Base-by-base conservation (phyloP, 1,140 invertebrate species). In the Steinernema feltiae region DNA sequence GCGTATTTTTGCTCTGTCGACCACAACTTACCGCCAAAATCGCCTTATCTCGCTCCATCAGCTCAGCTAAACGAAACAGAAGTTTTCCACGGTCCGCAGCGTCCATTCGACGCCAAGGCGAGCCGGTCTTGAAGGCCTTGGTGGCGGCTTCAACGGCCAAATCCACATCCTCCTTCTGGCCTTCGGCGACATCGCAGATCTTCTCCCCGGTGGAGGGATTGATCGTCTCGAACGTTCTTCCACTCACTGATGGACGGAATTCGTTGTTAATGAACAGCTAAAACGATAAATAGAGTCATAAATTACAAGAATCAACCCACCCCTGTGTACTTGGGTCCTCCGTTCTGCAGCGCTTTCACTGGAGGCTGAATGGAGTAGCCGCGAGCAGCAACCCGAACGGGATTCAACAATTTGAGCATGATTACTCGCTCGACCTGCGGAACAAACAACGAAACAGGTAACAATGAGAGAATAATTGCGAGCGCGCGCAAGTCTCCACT, bases 251-350 rank as follows among this genome's bases (percentile, higher is more conserved):
- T 85, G 94, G 90, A 48, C 93, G 92, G 88, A 92, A 97, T 86
- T 94, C 91, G 87, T 95, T 95, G 88, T 95, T 93, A 83, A 96
- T 95, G 84, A 96, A 96, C 17, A 95, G 87, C 93, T 95, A 82
- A 41, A 90, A 89, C 3, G 15, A 63, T 63, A 18, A 41, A 41
- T 41, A 7, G 35, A 41, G n/a, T n/a, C n/a, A n/a, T n/a, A n/a
- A n/a, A n/a, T n/a, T n/a, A n/a, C n/a, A n/a, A n/a, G n/a, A 41
- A 41, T 7, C 35, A 7, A 41, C 35, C 18, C 35, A 41, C 35
- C 35, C 35, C 35, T 7, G 35, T 41, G 35, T 41, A 41, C 18
- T 41, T 41, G 7, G 35, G 35, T 41, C 35, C 35, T 7, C 35
- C 35, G 18, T 41, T 41, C 18, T 41, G 7, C 35, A 41, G 7